These are phyloP conservation scores for Pangasianodon hypophthalmus DNA, from an alignment of 2,113 vertebrate genomes.

Conservation along the genomic window DNA sequence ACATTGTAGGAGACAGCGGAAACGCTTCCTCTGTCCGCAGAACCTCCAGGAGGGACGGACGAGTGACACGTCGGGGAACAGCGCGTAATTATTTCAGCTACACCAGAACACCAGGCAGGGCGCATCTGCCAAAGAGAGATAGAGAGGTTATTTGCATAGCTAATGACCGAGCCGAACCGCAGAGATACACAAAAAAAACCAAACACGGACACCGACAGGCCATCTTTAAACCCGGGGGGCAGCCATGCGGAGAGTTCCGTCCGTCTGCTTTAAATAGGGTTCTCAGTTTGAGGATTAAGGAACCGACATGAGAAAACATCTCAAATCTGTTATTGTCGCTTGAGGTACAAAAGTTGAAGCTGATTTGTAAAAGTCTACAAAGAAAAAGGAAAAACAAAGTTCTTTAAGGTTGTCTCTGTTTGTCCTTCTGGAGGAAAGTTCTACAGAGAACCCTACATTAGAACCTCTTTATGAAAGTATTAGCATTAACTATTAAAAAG, in stretches of 20 bases:
- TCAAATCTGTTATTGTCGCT: too few relatives aligned
- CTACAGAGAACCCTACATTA: background rate
- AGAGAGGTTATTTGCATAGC: slow-evolving; percentile 77
- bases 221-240: background rate
- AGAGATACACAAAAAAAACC: background rate
- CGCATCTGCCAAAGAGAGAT: slow-evolving; percentile 72
- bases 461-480: background rate
- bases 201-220: slow-evolving; percentile 16
- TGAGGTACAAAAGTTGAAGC: background rate
- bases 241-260: background rate
- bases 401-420: too few relatives aligned
- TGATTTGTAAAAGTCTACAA: background rate
- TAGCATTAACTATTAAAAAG: background rate
- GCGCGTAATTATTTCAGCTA: slow-evolving; percentile 75
- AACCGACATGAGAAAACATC: background rate
- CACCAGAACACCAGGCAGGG: slow-evolving; percentile 65
- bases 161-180: slow-evolving; percentile 67
- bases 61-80: slow-evolving; percentile 66
- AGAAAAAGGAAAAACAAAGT: background rate
- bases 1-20: slow-evolving; percentile 65
- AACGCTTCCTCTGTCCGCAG: slow-evolving; percentile 47
- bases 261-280: background rate
- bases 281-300: background rate
- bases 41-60: slow-evolving; percentile 60
- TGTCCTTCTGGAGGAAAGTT: background rate